Evolutionary conservation across 1,140 invertebrate species (phyloP).

Genomic region (Trachymyrmex cornetzi): DNA sequence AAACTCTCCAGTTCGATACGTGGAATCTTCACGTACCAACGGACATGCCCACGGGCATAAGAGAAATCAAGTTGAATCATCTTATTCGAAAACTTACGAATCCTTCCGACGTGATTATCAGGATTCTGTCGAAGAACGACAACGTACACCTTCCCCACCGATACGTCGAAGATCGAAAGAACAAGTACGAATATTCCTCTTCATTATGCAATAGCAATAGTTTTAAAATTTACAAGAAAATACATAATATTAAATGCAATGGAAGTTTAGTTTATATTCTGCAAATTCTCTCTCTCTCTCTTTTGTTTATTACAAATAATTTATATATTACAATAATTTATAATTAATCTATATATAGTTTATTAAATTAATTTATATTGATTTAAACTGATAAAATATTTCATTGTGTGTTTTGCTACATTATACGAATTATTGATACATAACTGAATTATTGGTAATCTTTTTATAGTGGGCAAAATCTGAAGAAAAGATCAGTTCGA

Average conservation of each 20-base stretch:
- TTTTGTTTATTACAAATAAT: not conserved
- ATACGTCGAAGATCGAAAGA: constrained; percentile 76
- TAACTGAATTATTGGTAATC: not conserved
- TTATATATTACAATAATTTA: not conserved
- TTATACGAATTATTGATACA: not conserved
- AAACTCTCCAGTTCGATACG: constrained; percentile 76
- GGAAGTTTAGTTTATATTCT: not conserved
- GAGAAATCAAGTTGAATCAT: constrained; percentile 77
- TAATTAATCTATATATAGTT: not conserved
- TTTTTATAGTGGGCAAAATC: constrained; percentile 69
- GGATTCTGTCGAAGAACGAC: constrained; percentile 81
- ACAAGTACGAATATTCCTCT: constrained; percentile 42
- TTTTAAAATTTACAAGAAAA: not conserved
- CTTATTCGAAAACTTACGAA: constrained; percentile 78
- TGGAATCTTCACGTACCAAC: constrained; percentile 74
- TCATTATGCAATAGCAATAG: not conserved
- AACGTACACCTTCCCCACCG: constrained; percentile 84
- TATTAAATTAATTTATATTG: not conserved
- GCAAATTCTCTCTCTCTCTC: not conserved
- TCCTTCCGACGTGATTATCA: constrained; percentile 73
- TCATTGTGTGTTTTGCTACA: not conserved
- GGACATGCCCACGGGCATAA: constrained; percentile 72
- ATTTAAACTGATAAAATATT: not conserved
- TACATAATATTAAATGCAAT: not conserved
- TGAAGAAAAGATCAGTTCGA: constrained; percentile 71